Base-by-base conservation (phyloP, 2,113 vertebrate species). In the Ondatra zibethicus region DNA sequence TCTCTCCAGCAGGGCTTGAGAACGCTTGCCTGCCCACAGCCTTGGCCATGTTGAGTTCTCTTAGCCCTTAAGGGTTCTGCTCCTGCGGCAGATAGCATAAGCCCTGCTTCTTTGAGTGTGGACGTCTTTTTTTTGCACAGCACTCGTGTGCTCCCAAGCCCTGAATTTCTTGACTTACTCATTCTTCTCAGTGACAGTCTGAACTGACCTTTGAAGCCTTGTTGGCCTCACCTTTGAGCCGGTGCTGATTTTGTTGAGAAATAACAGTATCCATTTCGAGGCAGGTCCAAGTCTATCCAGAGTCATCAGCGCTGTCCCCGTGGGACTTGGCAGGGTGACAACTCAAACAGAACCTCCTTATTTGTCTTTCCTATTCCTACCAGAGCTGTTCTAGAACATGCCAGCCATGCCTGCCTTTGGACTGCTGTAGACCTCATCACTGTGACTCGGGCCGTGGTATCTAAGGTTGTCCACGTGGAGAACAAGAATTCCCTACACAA, bases 191-290 rank as follows among this genome's bases (percentile, higher is more conserved):
- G 86, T 86, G 93, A 52, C 50, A 50, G 63, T 63, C 81, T 95
- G 65, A 81, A 94, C 81, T 31, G 58, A 80, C 80, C 61, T 81
- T 77, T 80, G 58, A 81, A 81, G 70, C 68, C 65, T 90, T 85
- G 85, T 47, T 58, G 73, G 92, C 47, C 65, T 94, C 75, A 93
- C 63, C 78, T 94, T 95, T 93, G 87, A 82, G 52, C 89, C 92
- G 42, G 76, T 21, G 81, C 77, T 75, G 61, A 87, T 92, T 96
- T 96, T 89, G 39, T 93, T 92, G 84, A 96, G 92, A 92, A 93
- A 88, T 55, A 63, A 65, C 27, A 36, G 55, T 75, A 75, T 75
- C 55, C 16, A 0, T 91, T 91, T 88, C 55, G 10, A 42, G 91
- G 33, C 52, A 91, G 39, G 73, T 70, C 7, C 7, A 36, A 70